Conservation (phyloP, 2,888 invertebrate genomes). For the Tenthredo mesomela region DNA sequence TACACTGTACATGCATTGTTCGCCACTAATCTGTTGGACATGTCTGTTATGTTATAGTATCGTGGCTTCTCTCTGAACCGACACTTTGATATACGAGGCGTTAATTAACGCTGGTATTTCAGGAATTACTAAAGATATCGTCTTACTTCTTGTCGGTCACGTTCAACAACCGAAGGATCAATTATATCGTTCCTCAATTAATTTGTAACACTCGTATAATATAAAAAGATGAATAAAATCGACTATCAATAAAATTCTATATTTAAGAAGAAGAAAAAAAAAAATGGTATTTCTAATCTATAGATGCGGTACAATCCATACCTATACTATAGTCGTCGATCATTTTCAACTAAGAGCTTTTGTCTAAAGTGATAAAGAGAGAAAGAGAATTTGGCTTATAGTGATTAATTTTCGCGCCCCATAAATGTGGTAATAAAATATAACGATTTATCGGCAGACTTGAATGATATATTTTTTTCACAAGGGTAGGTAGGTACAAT, state of each 20-base stretch:
- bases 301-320: neutral
- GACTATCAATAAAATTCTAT: too few species aligned
- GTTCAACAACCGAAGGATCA: neutral
- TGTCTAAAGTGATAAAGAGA: neutral
- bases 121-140: conserved; percentile 2
- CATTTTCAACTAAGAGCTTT: neutral
- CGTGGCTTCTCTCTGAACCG: neutral
- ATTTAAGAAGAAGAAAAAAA: neutral
- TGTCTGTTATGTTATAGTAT: conserved; percentile 42
- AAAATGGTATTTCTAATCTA: neutral
- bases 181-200: neutral
- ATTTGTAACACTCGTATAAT: too few species aligned
- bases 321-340: neutral
- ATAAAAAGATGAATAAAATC: too few species aligned
- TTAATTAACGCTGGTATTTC: conserved; percentile 47
- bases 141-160: neutral
- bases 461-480: conserved; percentile 12
- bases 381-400: neutral
- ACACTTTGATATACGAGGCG: conserved; percentile 50
- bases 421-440: conserved; percentile 19
- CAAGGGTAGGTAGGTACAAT: neutral
- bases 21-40: conserved; percentile 38
- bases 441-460: neutral
- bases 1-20: conserved; percentile 42
- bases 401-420: conserved; percentile 5